Evolutionary conservation across 1,140 invertebrate genomes (phyloP), one percentile per base, ranked within the genome.

Genomic region (Drosophila tropicalis): DNA sequence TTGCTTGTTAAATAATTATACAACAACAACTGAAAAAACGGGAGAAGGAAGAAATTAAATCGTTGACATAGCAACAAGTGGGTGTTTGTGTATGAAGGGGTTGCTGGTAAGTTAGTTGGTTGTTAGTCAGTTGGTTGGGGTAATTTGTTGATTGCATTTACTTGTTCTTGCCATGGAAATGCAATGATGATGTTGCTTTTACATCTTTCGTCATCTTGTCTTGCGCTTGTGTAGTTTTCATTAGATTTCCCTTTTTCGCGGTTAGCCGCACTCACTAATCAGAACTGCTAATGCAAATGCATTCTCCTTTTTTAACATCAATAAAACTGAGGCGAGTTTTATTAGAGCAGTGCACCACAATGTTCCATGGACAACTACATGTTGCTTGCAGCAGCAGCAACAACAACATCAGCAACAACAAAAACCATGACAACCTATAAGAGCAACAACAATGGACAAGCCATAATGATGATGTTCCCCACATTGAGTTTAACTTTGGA

Each of bases 251-350:
- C 36, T 54, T 63, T 41, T 71, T 68, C 58, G 62, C 70, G 81
- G 62, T 80, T 58, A 65, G 61, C 82, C 75, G 76, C 73, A 63
- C 61, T 83, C 84, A 60, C 73, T 89, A 89, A 89, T 89, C 80
- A 89, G 85, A 89, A 89, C 84, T 89, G 74, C 84, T 84, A 89
- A 89, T 89, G 84, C 85, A 89, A 89, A 89, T 89, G 72, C 44
- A 10, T 34, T 34, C 6, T 34, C 62, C 36, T 66, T 64, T 64
- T 70, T 66, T 25, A 25, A 64, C 64, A 70, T 67, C 77, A 12
- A 51, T 51, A 77, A 81, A 71, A 80, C 40, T 41, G 51, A 63
- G 67, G 72, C 64, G 51, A 63, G 40, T 13, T 76, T 85, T 72
- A 75, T 57, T 81, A 55, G 71, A 76, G 79, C 72, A 71, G 41